Base-by-base conservation (phyloP, 1,140 invertebrate species). In the Scaptomyza graminum region DNA sequence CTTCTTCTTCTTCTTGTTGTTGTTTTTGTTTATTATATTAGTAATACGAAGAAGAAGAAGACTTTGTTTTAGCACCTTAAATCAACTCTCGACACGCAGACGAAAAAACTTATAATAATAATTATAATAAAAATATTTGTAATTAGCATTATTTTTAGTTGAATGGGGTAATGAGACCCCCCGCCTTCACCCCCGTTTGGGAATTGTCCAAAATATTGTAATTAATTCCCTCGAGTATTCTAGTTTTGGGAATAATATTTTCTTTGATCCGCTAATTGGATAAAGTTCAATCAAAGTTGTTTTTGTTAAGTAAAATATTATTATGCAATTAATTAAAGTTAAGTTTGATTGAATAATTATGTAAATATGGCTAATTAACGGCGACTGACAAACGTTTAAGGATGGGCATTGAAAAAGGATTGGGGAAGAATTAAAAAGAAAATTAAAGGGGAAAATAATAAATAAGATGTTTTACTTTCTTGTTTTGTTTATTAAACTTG, bases 11-110 rank as follows among this genome's bases (percentile, higher is more conserved):
- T 18, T 18, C 18, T 18, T 15, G 22, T 6, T 12, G 11, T 11
- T 25, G 11, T 15, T 65, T 57, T 11, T 25, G 11, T 15, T 65
- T 57, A 22, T 22, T 22, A 22, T 61, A 65, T 65, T 70, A 70
- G 65, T 15, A 62, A 62, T 61, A 15, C n/a, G 18, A 25, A 43
- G 54, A 43, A 18, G 18, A 25, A 43, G 54, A 43, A 22, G 18
- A 22, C 18, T 22, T 22, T 22, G 2, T 1, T 2, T 22, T 22
- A 22, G 4, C 18, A 22, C 18, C 18, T 22, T 22, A 22, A 22
- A 3, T 22, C 18, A 3, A 22, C 18, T 22, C 4, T 22, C n/a
- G 18, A 22, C 18, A 22, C 18, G 18, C 54, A 56, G 18, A 37
- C 16, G 15, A 9, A 11, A 6, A 34, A 60, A 60, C n/a, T 49